A percentile compares a stretch with the other conserved stretches of the same genome.
Evolutionary conservation across 2,888 invertebrate genomes (phyloP).

Genomic region (Chironomus tentans): DNA sequence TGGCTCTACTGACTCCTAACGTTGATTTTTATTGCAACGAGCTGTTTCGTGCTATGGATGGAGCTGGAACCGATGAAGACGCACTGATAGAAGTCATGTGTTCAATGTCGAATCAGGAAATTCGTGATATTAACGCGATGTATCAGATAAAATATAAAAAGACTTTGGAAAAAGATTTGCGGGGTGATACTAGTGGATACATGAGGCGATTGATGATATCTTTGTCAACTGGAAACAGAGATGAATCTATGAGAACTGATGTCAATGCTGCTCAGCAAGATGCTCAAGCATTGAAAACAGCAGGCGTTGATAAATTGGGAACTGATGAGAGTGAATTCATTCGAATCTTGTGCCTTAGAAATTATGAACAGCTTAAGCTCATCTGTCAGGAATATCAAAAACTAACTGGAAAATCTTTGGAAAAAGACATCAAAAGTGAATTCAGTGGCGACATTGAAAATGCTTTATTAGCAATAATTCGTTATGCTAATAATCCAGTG

Average conservation of each 20-base stretch:
- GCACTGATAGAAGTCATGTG: slow-evolving; percentile 83
- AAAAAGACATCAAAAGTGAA: slow-evolving; percentile 62
- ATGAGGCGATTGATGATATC: slow-evolving; percentile 86
- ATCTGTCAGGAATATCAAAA: slow-evolving; percentile 61
- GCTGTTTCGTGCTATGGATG: slow-evolving; percentile 44
- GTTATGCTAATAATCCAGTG: slow-evolving; percentile 61
- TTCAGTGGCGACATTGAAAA: slow-evolving; percentile 67
- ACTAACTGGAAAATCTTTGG: slow-evolving; percentile 62
- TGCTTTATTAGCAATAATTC: slow-evolving; percentile 63
- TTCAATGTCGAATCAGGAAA: slow-evolving; percentile 80
- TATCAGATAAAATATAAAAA: slow-evolving; percentile 67
- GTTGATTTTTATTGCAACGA: too few relatives aligned
- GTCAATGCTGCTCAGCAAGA: slow-evolving; percentile 65
- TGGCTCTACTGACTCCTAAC: slow-evolving; percentile 57
- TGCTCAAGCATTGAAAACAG: slow-evolving; percentile 62
- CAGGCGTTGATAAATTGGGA: slow-evolving; percentile 63
- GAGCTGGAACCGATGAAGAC: slow-evolving; percentile 66
- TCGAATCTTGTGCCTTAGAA: slow-evolving; percentile 62
- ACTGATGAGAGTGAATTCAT: slow-evolving; percentile 74
- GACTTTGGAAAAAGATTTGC: slow-evolving; percentile 71
- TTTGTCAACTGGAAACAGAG: slow-evolving; percentile 56
- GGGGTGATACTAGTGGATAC: slow-evolving; percentile 82
- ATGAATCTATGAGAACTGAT: slow-evolving; percentile 60
- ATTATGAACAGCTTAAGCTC: slow-evolving; percentile 50
- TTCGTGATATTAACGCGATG: slow-evolving; percentile 65